Evolutionary conservation across 2,888 invertebrate genomes (phyloP).

Genomic region (Portevinia maculata): DNA sequence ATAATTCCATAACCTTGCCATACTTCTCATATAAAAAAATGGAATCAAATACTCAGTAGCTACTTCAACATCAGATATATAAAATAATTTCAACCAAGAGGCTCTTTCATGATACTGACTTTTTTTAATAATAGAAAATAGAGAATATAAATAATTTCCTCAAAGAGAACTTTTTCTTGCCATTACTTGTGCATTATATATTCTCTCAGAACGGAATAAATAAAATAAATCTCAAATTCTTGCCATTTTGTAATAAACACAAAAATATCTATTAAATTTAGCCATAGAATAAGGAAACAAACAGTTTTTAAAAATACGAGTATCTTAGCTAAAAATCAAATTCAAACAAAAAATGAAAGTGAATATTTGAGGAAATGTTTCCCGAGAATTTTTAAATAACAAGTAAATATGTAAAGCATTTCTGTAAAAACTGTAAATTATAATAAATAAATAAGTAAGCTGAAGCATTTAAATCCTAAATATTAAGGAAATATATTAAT

Average conservation of each 20-base stretch:
- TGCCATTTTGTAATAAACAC: conserved; percentile 66
- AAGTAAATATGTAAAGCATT: conserved; percentile 66
- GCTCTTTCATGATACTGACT: conserved; percentile 37
- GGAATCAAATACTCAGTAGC: conserved; percentile 51
- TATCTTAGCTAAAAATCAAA: conserved; percentile 69
- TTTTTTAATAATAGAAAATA: conserved; percentile 28
- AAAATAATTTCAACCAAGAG: conserved; percentile 49
- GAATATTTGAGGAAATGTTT: conserved; percentile 56
- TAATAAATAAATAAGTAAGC: conserved; percentile 45
- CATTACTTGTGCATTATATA: conserved; percentile 28
- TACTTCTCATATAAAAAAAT: conserved; percentile 46
- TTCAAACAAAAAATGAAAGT: conserved; percentile 51
- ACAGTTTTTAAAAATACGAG: conserved; percentile 49
- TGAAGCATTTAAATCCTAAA: conserved; percentile 68
- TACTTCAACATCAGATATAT: conserved; percentile 26
- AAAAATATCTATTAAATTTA: conserved; percentile 47
- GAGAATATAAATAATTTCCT: conserved; percentile 12
- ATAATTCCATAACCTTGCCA: conserved; percentile 63
- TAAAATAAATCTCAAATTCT: conserved; percentile 61
- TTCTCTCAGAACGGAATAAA: conserved; percentile 24
- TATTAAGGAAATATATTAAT: conserved; percentile 68
- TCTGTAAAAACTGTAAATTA: conserved; percentile 72
- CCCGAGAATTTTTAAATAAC: conserved; percentile 33
- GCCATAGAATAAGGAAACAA: conserved; percentile 50
- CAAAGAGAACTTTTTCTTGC: conserved; percentile 16